phyloP scores from a whole-genome alignment of 2,797 vertebrate genomes.

The Iguana delicatissima region DNA sequence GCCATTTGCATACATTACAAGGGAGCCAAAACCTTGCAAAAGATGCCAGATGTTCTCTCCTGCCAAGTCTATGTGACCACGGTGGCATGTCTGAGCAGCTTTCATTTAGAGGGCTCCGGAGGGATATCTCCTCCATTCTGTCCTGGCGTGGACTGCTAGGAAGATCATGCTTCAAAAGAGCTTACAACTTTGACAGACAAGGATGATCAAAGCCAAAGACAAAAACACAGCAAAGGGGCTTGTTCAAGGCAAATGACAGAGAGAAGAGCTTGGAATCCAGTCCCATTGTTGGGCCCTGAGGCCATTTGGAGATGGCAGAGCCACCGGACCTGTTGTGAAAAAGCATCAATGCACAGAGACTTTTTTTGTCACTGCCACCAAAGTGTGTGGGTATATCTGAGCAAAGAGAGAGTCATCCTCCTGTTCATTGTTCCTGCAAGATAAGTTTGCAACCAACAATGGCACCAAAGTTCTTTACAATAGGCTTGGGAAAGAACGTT shows the following conservation, averaged over 20 bases:
- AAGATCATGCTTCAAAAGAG: constrained; percentile 3
- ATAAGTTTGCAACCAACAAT: not conserved
- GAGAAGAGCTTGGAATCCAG: not conserved
- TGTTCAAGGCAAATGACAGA: not conserved
- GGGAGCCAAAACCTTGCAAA: not conserved
- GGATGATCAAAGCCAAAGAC: constrained; percentile 19
- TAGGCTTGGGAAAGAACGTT: not conserved
- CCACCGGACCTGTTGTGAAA: not conserved
- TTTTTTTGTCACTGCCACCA: not conserved
- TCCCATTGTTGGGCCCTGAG: not conserved
- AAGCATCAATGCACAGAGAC: not conserved
- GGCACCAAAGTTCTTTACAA: not conserved
- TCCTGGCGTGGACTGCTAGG: not conserved
- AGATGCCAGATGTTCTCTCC: not conserved
- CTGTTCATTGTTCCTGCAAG: not conserved
- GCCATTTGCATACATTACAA: not conserved
- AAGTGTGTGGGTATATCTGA: not conserved
- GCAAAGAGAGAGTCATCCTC: not conserved
- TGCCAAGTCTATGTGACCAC: not conserved
- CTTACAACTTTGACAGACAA: constrained; percentile 3
- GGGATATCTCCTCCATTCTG: not conserved
- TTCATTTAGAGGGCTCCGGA: constrained; percentile 1
- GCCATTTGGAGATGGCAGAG: constrained; percentile 2
- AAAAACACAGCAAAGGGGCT: not conserved
- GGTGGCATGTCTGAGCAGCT: not conserved